Percentiles rank a stretch among this genome's conserved stretches.
phyloP scores from a whole-genome alignment of 2,888 invertebrate genomes.

The Sympetrum striolatum region DNA sequence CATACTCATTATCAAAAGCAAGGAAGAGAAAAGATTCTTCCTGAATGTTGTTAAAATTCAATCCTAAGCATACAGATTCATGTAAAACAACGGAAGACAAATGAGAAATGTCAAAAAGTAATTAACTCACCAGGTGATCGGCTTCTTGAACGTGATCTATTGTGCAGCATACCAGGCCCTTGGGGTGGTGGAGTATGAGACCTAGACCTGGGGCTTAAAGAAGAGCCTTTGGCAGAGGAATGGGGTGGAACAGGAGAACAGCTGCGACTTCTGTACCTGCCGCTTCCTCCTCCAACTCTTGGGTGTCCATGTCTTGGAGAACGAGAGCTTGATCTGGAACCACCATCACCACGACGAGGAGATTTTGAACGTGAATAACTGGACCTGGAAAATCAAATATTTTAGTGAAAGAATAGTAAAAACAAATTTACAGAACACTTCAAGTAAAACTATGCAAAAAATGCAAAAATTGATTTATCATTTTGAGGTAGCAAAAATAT shows the following conservation, averaged over 20 bases:
- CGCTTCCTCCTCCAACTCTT: neutral
- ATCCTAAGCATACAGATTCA: no score
- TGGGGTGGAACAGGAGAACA: slow-evolving; percentile 11
- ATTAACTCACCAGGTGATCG: slow-evolving; percentile 44
- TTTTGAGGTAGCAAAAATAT: no score
- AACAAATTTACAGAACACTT: no score
- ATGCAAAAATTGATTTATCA: no score
- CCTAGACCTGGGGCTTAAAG: slow-evolving; percentile 23
- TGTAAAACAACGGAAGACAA: no score
- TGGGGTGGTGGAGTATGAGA: neutral
- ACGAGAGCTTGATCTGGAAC: slow-evolving; percentile 54
- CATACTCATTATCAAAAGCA: neutral
- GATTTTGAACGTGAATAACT: slow-evolving; percentile 58
- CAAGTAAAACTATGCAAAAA: no score
- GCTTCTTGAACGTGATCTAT: slow-evolving; percentile 56
- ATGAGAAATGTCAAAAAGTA: no score
- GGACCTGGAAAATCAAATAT: slow-evolving; percentile 54
- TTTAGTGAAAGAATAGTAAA: no score
- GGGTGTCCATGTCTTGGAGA: slow-evolving; percentile 51
- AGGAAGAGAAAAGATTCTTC: neutral
- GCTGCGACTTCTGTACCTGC: slow-evolving; percentile 9
- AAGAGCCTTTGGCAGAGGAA: neutral
- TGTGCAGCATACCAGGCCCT: slow-evolving; percentile 57
- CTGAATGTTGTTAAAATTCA: neutral
- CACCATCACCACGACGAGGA: slow-evolving; percentile 47